A percentile compares a stretch with the other conserved stretches of the same genome.
Conservation (phyloP, 2,113 vertebrate species). For the Ariopsis seemanni region DNA sequence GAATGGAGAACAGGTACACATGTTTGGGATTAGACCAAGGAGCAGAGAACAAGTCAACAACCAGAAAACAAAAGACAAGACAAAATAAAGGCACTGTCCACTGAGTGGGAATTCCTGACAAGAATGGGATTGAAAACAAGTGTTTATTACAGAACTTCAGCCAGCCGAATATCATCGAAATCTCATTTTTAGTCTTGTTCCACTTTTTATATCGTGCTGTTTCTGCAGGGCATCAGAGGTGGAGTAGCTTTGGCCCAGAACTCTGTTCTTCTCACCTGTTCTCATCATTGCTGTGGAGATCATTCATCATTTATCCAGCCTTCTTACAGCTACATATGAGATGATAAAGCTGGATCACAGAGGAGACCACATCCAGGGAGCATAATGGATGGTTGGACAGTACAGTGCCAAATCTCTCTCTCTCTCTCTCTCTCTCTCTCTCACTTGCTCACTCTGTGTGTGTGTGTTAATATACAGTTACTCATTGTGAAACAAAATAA, state of each 20-base stretch:
- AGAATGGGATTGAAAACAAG: neutral
- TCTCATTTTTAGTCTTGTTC: neutral
- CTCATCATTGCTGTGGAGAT: slow-evolving; percentile 69
- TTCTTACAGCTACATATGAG: slow-evolving; percentile 57
- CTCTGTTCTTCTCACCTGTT: slow-evolving; percentile 62
- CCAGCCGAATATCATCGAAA: neutral
- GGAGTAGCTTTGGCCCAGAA: slow-evolving; percentile 19
- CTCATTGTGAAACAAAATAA: slow-evolving; percentile 15
- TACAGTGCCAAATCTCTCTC: slow-evolving; percentile 29
- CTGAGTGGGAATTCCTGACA: neutral
- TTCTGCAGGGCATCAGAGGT: neutral
- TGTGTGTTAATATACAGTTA: neutral
- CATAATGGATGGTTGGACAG: slow-evolving; percentile 41
- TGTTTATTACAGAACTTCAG: neutral
- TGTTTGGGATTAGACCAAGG: neutral
- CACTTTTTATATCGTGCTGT: slow-evolving; percentile 42
- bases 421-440: neutral
- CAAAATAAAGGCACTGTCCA: neutral
- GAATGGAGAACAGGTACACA: neutral
- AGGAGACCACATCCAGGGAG: slow-evolving; percentile 32
- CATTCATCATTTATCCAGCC: slow-evolving; percentile 66
- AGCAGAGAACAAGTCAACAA: neutral
- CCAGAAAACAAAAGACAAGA: neutral
- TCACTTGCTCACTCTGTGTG: neutral
- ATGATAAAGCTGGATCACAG: slow-evolving; percentile 31